Evolutionary conservation across 1,140 invertebrate genomes (phyloP).

Genomic region (Drosophila simulans): DNA sequence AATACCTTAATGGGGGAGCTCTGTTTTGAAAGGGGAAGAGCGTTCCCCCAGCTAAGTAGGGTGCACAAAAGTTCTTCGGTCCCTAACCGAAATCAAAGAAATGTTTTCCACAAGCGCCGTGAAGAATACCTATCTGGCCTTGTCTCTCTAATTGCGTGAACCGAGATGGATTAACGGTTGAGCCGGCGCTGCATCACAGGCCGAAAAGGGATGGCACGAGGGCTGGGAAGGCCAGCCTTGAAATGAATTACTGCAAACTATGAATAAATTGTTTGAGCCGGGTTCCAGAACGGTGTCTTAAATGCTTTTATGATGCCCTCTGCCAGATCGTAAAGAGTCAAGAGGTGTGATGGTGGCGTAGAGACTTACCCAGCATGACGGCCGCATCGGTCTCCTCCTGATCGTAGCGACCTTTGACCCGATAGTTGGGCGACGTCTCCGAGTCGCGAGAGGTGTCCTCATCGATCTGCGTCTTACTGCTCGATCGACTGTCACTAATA

Average conservation of each 20-base stretch:
- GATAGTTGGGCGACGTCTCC: conserved; percentile 93
- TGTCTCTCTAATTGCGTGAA: conserved; percentile 65
- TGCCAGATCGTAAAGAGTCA: conserved; percentile 54
- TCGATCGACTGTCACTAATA: conserved; percentile 84
- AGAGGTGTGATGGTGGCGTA: conserved; percentile 52
- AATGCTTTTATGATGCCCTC: conserved; percentile 27
- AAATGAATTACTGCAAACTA: conserved; percentile 68
- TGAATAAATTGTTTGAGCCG: conserved; percentile 63
- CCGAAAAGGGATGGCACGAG: conserved; percentile 13
- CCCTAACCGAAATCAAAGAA: conserved; percentile 17
- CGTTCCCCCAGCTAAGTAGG: conserved; percentile 1
- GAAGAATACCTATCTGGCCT: conserved; percentile 25
- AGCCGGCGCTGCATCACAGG: conserved; percentile 65
- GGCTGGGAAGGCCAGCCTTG: conserved; percentile 70
- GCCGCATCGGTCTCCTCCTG: conserved; percentile 98
- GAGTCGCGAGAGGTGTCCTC: conserved; percentile 96
- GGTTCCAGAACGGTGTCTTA: conserved; percentile 3
- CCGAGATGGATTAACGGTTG: conserved; percentile 68
- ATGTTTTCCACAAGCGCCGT: conserved; percentile 49
- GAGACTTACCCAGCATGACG: conserved; percentile 93
- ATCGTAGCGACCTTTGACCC: conserved; percentile 91
- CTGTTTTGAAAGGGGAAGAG: neutral
- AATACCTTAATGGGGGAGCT: conserved; percentile 23
- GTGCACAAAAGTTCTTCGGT: conserved; percentile 22
- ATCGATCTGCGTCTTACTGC: conserved; percentile 89